Percentiles rank a stretch among this genome's conserved stretches.
These are phyloP conservation scores for Athrips mouffetella DNA, from an alignment of 2,888 invertebrate genomes.

Conservation along the genomic window DNA sequence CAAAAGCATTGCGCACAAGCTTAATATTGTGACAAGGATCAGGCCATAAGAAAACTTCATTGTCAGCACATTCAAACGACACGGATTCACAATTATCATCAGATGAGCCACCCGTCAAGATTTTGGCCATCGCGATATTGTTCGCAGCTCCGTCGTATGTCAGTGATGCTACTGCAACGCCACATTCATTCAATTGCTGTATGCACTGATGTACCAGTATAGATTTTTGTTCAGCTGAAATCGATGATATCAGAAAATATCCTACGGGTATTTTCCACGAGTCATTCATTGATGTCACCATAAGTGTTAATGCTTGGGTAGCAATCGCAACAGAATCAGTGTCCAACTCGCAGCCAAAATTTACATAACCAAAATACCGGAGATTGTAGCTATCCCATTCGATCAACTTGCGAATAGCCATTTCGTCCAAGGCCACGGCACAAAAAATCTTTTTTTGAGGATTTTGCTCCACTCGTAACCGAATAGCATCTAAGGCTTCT, in stretches of 20 bases:
- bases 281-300: conserved; percentile 20
- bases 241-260: conserved; percentile 18
- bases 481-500: not conserved
- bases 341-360: conserved; percentile 18
- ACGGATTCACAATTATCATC: not conserved
- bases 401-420: conserved; percentile 18
- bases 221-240: conserved; percentile 18
- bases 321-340: conserved; percentile 16
- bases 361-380: conserved; percentile 3
- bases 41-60: no score
- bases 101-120: not conserved
- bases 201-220: conserved; percentile 15
- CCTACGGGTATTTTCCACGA: conserved; percentile 21
- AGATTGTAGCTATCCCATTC: conserved; percentile 21
- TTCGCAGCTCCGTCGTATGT: no score
- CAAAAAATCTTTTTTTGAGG: not conserved
- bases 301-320: conserved; percentile 20
- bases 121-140: not conserved
- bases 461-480: not conserved
- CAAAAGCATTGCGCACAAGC: not conserved
- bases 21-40: no score
- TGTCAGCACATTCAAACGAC: not conserved
- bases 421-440: conserved; percentile 20
- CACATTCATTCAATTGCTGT: conserved; percentile 12
- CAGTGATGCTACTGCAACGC: conserved; percentile 2